Evolutionary conservation across 2,888 invertebrate genomes (phyloP).

Genomic region (Anarsia innoxiella): DNA sequence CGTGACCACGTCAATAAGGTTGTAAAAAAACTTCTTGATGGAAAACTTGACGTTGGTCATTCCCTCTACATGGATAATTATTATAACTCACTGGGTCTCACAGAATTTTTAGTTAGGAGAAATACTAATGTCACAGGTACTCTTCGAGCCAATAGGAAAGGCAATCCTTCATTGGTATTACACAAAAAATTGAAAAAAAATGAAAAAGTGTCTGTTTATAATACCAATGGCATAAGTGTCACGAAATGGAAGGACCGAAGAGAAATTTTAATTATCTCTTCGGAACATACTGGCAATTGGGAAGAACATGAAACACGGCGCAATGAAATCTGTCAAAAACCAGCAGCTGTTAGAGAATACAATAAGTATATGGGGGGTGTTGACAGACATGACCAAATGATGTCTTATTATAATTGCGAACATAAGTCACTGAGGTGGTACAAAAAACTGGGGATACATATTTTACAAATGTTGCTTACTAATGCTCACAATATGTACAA

Average conservation of each 20-base stretch:
- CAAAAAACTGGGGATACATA: conserved; percentile 5
- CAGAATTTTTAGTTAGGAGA: background rate
- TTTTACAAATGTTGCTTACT: background rate
- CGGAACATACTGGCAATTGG: background rate
- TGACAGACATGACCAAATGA: conserved; percentile 4
- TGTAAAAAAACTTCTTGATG: background rate
- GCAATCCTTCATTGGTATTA: background rate
- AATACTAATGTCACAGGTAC: background rate
- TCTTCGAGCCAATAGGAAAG: background rate
- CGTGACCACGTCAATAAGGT: background rate
- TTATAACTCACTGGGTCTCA: background rate
- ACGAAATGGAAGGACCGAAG: conserved; percentile 2
- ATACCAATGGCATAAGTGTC: background rate
- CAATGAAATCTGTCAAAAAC: too few relatives aligned
- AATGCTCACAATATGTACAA: conserved; percentile 7
- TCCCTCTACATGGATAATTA: background rate
- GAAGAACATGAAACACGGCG: too few relatives aligned
- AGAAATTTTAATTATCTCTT: conserved; percentile 5
- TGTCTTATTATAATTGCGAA: conserved; percentile 6
- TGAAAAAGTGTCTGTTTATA: background rate
- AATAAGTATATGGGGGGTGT: background rate
- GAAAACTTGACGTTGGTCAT: background rate
- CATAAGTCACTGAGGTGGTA: conserved; percentile 11
- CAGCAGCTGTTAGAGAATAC: background rate
- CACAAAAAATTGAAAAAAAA: background rate